phyloP scores from a whole-genome alignment of 2,113 vertebrate genomes.

The Mionectes macconnelli region DNA sequence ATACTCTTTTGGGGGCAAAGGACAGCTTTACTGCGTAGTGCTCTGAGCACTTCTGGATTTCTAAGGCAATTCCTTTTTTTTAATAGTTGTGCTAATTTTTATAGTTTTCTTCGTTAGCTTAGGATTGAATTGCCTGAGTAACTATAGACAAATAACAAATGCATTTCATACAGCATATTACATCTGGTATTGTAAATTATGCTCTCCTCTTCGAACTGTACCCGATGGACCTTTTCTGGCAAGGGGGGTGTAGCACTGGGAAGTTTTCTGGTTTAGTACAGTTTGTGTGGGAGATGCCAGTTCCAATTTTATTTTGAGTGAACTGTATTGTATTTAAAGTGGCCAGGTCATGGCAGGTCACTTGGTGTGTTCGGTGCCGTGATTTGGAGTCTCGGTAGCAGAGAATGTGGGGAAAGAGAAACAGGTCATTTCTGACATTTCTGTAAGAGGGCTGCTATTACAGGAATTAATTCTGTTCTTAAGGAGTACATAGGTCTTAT shows the following conservation, averaged over 20 bases:
- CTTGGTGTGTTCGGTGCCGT: fast-evolving
- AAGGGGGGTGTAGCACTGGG: background rate
- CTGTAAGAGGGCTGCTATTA: background rate
- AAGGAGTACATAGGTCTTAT: slow-evolving; percentile 19
- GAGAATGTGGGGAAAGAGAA: background rate
- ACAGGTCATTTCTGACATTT: background rate
- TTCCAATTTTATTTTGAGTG: background rate
- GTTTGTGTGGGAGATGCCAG: background rate
- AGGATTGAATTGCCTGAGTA: background rate
- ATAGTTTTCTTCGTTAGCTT: background rate
- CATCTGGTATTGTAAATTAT: background rate
- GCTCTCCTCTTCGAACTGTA: background rate
- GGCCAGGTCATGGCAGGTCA: background rate
- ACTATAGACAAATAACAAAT: background rate
- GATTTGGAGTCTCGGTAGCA: background rate
- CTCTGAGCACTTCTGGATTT: background rate
- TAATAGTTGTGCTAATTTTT: background rate
- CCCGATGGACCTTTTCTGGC: background rate
- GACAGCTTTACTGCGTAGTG: background rate
- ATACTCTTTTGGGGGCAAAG: background rate
- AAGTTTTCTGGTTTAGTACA: background rate
- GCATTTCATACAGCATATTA: background rate
- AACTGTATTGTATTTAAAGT: background rate
- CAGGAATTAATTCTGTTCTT: slow-evolving; percentile 49
- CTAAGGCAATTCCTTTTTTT: background rate